Conservation (phyloP, 2,797 vertebrate genomes). For the Sphenodon punctatus region DNA sequence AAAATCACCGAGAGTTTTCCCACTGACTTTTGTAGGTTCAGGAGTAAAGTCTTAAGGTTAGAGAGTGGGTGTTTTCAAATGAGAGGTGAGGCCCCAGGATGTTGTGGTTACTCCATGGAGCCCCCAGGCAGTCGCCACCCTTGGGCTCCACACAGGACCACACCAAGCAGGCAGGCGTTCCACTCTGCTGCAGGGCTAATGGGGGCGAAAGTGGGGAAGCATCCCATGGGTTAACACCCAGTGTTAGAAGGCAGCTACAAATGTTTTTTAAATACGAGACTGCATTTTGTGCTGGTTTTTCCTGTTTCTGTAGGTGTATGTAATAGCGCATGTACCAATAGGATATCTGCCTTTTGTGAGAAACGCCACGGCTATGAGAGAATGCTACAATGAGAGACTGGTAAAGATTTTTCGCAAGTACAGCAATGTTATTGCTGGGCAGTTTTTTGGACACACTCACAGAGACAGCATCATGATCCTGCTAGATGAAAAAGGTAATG, state of each 20-base stretch:
- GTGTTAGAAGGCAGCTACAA: background rate
- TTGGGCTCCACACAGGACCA: too few relatives aligned
- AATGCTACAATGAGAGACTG: constrained; percentile 85
- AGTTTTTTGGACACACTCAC: constrained; percentile 97
- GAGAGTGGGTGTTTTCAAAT: too few relatives aligned
- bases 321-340: constrained; percentile 92
- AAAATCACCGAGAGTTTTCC: too few relatives aligned
- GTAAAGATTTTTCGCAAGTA: constrained; percentile 86
- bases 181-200: too few relatives aligned
- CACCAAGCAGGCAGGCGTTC: too few relatives aligned
- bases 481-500: constrained; percentile 83
- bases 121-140: too few relatives aligned
- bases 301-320: constrained; percentile 81
- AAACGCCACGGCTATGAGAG: constrained; percentile 80
- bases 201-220: too few relatives aligned
- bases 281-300: constrained; percentile 30
- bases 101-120: too few relatives aligned
- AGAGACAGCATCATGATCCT: constrained; percentile 94
- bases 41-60: too few relatives aligned
- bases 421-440: constrained; percentile 84
- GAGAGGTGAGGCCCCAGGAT: too few relatives aligned
- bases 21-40: too few relatives aligned
- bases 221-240: too few relatives aligned
- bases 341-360: constrained; percentile 85
- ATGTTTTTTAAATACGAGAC: background rate